A percentile compares a stretch with the other conserved stretches of the same genome.
These are phyloP conservation scores for Eumerus sabulonum DNA, from an alignment of 2,888 invertebrate genomes.

Conservation along the genomic window DNA sequence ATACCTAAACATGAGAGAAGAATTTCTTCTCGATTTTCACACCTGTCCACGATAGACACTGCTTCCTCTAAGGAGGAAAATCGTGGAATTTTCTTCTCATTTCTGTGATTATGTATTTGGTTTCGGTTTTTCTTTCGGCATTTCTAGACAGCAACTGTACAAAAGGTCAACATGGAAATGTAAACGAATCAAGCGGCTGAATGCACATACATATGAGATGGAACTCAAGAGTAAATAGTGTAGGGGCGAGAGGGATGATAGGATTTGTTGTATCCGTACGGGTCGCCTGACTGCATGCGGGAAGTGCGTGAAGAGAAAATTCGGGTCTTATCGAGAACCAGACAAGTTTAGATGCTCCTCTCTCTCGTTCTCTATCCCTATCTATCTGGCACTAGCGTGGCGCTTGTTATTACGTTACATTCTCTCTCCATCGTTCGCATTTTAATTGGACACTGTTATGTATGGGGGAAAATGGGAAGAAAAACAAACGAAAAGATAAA, in stretches of 20 bases:
- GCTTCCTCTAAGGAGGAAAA: too few relatives aligned
- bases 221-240: neutral
- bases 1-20: neutral
- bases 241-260: neutral
- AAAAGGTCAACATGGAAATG: neutral
- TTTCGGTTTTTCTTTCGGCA: neutral
- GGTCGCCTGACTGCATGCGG: constrained; percentile 1
- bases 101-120: constrained; percentile 3
- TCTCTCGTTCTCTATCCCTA: constrained; percentile 8
- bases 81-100: too few relatives aligned
- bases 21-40: constrained; percentile 21
- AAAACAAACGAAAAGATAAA: constrained; percentile 11
- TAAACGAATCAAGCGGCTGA: too few relatives aligned
- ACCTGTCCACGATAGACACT: constrained; percentile 23
- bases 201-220: too few relatives aligned
- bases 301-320: neutral
- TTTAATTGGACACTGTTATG: constrained; percentile 2
- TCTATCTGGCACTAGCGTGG: neutral
- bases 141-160: constrained; percentile 25
- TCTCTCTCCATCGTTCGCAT: too few relatives aligned
- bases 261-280: too few relatives aligned
- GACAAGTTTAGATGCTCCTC: neutral
- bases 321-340: constrained; percentile 7
- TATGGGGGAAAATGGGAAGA: neutral
- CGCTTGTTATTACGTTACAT: too few relatives aligned